phyloP scores from a whole-genome alignment of 1,140 invertebrate genomes.

The Globodera rostochiensis region DNA sequence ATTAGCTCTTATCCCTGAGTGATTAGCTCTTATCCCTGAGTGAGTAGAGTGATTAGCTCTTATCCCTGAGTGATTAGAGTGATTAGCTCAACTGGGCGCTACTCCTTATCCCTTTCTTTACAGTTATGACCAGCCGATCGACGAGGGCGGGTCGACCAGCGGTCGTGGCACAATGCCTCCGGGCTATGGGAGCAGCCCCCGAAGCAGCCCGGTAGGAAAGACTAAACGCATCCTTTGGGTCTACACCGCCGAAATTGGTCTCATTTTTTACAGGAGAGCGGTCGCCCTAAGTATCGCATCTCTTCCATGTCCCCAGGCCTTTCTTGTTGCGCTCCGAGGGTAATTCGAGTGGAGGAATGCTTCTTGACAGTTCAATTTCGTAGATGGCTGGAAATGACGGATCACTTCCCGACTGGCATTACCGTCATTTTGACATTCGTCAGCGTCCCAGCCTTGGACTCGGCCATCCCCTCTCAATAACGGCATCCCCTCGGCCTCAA shows the following conservation, averaged over 20 bases:
- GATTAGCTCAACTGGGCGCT: not conserved
- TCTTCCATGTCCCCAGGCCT: conserved; percentile 27
- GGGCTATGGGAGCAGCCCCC: conserved; percentile 36
- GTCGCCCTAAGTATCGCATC: conserved; percentile 34
- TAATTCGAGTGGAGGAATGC: not conserved
- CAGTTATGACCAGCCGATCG: conserved; percentile 17
- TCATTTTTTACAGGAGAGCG: conserved; percentile 24
- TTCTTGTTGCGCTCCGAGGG: not conserved
- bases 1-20: too few species aligned
- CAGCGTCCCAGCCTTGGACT: conserved; percentile 30
- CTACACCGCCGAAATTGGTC: not conserved
- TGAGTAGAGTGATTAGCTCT: too few species aligned
- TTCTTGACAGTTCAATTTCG: not conserved
- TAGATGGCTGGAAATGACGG: not conserved
- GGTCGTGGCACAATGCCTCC: conserved; percentile 40
- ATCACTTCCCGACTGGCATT: not conserved
- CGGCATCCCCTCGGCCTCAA: not conserved
- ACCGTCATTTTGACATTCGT: conserved; percentile 29
- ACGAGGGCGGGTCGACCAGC: conserved; percentile 40
- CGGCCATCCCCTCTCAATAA: not conserved
- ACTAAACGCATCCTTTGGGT: not conserved
- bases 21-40: too few species aligned
- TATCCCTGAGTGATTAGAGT: too few species aligned
- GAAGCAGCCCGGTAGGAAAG: conserved; percentile 31
- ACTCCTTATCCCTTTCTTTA: not conserved